Evolutionary conservation across 2,888 invertebrate genomes (phyloP).

Genomic region (Lamellibrachia satsuma): DNA sequence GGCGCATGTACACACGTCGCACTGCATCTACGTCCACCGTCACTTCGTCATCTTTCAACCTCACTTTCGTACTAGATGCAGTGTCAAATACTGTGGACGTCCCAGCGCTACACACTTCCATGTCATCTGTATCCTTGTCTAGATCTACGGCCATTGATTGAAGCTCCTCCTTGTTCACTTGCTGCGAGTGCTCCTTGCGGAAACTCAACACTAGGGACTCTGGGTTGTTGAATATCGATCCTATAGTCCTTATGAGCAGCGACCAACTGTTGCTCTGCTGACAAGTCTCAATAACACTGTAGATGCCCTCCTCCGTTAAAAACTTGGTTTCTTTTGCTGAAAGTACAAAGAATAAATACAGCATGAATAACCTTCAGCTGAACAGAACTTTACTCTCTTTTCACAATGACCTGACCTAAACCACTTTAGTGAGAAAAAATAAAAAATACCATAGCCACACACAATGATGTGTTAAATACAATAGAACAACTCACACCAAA

Average conservation of each 20-base stretch:
- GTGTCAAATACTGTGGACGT: neutral
- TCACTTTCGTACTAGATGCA: slow-evolving; percentile 13
- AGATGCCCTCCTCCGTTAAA: slow-evolving; percentile 80
- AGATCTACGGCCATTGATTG: slow-evolving; percentile 79
- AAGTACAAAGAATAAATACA: neutral
- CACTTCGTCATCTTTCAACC: slow-evolving; percentile 43
- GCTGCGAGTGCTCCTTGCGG: slow-evolving; percentile 44
- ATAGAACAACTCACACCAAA: too few species aligned
- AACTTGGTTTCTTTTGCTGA: slow-evolving; percentile 33
- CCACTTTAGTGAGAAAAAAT: too few species aligned
- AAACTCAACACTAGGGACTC: slow-evolving; percentile 81
- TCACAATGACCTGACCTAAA: too few species aligned
- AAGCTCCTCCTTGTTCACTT: slow-evolving; percentile 74
- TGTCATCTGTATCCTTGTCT: slow-evolving; percentile 84
- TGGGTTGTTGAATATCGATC: slow-evolving; percentile 78
- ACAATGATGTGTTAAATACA: too few species aligned
- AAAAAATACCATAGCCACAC: too few species aligned
- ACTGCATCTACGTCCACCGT: slow-evolving; percentile 69
- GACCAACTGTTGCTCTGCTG: slow-evolving; percentile 76
- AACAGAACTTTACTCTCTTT: too few species aligned
- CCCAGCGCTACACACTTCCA: slow-evolving; percentile 41
- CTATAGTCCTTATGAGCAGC: slow-evolving; percentile 78
- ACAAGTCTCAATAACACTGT: slow-evolving; percentile 80
- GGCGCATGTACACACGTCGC: slow-evolving; percentile 74
- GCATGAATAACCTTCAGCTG: too few species aligned